These are phyloP conservation scores for Sicus ferrugineus DNA, from an alignment of 2,888 invertebrate species.

Conservation along the genomic window DNA sequence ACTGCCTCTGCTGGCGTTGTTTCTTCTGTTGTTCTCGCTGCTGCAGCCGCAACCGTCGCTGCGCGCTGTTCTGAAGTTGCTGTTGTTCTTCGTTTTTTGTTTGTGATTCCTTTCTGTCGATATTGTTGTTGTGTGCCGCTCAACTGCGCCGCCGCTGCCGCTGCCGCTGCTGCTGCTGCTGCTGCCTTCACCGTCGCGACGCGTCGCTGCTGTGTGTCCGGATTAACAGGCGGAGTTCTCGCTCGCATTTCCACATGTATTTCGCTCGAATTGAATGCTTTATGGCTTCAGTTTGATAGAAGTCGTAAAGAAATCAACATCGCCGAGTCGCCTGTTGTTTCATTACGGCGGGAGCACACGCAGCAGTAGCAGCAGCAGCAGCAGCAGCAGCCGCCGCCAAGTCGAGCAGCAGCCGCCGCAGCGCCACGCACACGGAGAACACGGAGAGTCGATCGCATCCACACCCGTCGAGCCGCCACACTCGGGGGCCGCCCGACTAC, in stretches of 20 bases:
- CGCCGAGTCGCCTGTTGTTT: constrained; percentile 42
- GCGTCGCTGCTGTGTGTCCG: constrained; percentile 47
- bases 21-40: constrained; percentile 8
- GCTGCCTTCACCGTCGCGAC: constrained; percentile 36
- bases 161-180: constrained; percentile 38
- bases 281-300: constrained; percentile 67
- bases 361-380: constrained; percentile 37
- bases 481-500: neutral
- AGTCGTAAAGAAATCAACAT: constrained; percentile 67
- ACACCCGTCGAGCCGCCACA: neutral
- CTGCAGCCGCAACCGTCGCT: constrained; percentile 11
- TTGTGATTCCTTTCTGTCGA: constrained; percentile 19
- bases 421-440: constrained; percentile 42
- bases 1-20: constrained; percentile 23
- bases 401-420: constrained; percentile 49
- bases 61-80: constrained; percentile 30
- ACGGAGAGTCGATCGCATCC: neutral
- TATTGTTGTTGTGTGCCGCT: constrained; percentile 11
- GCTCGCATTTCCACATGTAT: constrained; percentile 66
- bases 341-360: constrained; percentile 45
- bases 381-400: constrained; percentile 40
- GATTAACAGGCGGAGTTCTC: constrained; percentile 64
- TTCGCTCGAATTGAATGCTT: constrained; percentile 66
- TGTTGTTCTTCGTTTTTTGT: constrained; percentile 27
- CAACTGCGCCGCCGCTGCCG: constrained; percentile 22